Conservation (phyloP, 2,888 invertebrate species). For the Drosophila ustulata region DNA sequence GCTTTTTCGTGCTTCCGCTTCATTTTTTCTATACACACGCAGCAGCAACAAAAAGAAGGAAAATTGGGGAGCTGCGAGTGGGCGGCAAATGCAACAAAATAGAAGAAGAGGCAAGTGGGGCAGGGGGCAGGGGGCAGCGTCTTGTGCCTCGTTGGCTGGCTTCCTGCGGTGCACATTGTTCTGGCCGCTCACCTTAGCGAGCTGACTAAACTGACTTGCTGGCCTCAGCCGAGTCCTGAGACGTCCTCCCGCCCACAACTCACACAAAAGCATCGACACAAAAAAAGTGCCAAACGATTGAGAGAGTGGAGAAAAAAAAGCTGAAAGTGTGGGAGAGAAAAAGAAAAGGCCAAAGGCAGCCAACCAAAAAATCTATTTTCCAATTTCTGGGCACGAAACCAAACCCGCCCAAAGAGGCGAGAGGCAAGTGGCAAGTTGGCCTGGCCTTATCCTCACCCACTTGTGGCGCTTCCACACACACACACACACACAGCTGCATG, state of each 20-base stretch:
- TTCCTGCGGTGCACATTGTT: conserved; percentile 55
- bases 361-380: conserved; percentile 82
- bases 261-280: conserved; percentile 17
- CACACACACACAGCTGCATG: conserved; percentile 24
- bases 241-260: conserved; percentile 21
- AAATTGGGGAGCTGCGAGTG: conserved; percentile 11
- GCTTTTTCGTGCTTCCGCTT: conserved; percentile 77
- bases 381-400: conserved; percentile 77
- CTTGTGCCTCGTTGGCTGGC: conserved; percentile 42
- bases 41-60: conserved; percentile 2
- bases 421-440: conserved; percentile 14
- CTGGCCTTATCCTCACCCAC: conserved; percentile 65
- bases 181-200: conserved; percentile 54
- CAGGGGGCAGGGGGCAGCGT: conserved; percentile 33
- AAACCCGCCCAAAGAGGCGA: conserved; percentile 20
- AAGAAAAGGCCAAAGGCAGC: conserved; percentile 66
- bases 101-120: conserved; percentile 37
- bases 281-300: conserved; percentile 37
- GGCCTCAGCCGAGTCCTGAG: conserved; percentile 8
- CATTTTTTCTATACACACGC: conserved; percentile 61
- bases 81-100: conserved; percentile 57
- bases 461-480: conserved; percentile 75
- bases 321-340: conserved; percentile 1
- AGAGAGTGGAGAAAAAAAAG: conserved; percentile 8
- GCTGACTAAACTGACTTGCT: conserved; percentile 10